These are phyloP conservation scores for Steinernema carpocapsae DNA, from an alignment of 2,888 invertebrate genomes.

Conservation along the genomic window DNA sequence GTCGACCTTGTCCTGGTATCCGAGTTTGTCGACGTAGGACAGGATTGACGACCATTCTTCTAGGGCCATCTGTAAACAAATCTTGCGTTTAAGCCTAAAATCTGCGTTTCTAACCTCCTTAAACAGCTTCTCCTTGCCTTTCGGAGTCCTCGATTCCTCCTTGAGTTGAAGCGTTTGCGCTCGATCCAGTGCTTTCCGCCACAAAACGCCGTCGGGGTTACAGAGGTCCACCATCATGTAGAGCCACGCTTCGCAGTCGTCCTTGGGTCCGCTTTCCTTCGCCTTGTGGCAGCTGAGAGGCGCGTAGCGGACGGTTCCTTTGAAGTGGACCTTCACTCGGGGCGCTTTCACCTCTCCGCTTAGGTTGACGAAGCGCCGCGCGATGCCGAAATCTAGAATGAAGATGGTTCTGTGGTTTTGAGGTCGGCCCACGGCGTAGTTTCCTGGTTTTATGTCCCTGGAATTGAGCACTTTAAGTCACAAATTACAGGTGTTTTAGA, in stretches of 20 bases:
- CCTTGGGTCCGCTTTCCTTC: constrained; percentile 36
- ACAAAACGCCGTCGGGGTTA: neutral
- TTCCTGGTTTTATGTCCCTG: constrained; percentile 57
- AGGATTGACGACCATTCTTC: neutral
- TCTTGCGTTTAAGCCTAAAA: neutral
- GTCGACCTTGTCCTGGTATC: neutral
- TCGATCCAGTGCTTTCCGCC: neutral
- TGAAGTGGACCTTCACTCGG: constrained; percentile 26
- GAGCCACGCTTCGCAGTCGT: constrained; percentile 36
- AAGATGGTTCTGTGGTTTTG: neutral
- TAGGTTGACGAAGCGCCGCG: neutral
- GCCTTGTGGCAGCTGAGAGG: constrained; percentile 34
- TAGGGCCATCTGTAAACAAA: neutral
- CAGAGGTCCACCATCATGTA: constrained; percentile 33
- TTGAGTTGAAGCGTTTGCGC: neutral
- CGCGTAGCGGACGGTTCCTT: constrained; percentile 37
- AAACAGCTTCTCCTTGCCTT: neutral
- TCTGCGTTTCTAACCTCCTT: neutral
- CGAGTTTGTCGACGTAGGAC: neutral
- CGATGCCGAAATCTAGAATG: neutral
- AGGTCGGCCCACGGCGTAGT: constrained; percentile 45
- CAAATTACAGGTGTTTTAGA: no score
- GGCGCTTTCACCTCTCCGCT: neutral
- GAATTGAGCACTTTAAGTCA: no score
- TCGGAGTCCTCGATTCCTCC: neutral